phyloP scores from a whole-genome alignment of 2,888 invertebrate genomes.

The Buathra laborator region DNA sequence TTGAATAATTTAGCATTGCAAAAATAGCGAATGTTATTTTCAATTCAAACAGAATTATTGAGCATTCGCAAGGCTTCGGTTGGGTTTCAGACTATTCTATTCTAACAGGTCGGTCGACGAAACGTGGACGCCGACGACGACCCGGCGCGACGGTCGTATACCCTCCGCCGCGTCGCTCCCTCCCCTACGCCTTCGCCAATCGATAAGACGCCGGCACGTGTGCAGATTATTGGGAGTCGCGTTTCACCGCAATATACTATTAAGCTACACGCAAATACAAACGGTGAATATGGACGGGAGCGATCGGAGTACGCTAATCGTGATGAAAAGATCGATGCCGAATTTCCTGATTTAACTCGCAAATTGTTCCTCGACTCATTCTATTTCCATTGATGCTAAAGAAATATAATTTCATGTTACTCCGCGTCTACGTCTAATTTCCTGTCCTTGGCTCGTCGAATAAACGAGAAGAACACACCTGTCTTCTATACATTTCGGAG shows the following conservation, averaged over 20 bases:
- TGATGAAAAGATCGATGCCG: constrained; percentile 9
- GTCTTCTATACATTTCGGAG: neutral
- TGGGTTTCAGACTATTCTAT: constrained; percentile 39
- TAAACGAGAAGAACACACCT: neutral
- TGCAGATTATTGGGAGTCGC: constrained; percentile 38
- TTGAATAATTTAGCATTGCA: neutral
- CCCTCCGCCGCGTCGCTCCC: constrained; percentile 37
- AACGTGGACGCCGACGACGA: constrained; percentile 42
- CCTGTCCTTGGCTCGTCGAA: constrained; percentile 24
- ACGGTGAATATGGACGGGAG: neutral
- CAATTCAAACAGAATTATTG: neutral
- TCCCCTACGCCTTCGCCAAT: constrained; percentile 7
- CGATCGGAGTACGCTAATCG: neutral
- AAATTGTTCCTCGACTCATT: neutral
- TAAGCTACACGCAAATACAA: neutral
- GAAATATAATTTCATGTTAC: neutral
- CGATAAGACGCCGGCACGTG: constrained; percentile 43
- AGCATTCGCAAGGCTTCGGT: constrained; percentile 26
- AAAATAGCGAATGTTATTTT: neutral
- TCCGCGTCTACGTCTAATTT: constrained; percentile 21
- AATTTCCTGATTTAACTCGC: neutral
- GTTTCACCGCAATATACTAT: constrained; percentile 41
- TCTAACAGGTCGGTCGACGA: constrained; percentile 55
- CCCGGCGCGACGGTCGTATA: constrained; percentile 58
- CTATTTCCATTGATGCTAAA: constrained; percentile 37